These are phyloP conservation scores for Brachylomia viminalis DNA, from an alignment of 2,888 invertebrate species.

Conservation along the genomic window DNA sequence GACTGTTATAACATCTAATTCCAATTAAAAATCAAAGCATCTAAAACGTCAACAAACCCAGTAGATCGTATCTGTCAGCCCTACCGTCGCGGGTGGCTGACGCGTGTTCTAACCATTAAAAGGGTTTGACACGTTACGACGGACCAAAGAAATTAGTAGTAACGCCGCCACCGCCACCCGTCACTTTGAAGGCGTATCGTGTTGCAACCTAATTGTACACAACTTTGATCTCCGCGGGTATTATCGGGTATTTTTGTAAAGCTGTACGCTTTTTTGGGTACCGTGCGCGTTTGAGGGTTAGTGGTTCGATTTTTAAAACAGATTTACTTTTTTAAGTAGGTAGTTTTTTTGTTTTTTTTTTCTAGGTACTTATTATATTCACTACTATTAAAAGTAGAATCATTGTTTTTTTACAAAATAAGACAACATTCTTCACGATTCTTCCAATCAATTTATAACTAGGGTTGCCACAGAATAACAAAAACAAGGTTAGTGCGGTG, in stretches of 20 bases:
- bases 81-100: constrained; percentile 79
- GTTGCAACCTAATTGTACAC: constrained; percentile 82
- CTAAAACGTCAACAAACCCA: not conserved
- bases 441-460: too few species aligned
- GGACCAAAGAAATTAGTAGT: constrained; percentile 83
- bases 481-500: too few species aligned
- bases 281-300: constrained; percentile 52
- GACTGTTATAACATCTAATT: constrained; percentile 6
- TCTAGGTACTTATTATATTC: too few species aligned
- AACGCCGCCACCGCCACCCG: constrained; percentile 61
- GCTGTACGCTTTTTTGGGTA: constrained; percentile 42
- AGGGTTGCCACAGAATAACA: too few species aligned
- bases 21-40: constrained; percentile 29
- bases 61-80: constrained; percentile 64
- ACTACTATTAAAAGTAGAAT: not conserved
- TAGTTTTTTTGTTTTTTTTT: not conserved
- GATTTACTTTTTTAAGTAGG: not conserved
- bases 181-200: constrained; percentile 66
- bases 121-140: constrained; percentile 84
- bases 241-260: constrained; percentile 73
- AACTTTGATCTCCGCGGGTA: constrained; percentile 83
- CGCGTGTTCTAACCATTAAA: constrained; percentile 77
- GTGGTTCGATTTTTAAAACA: not conserved
- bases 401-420: too few species aligned
- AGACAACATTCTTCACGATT: too few species aligned